Evolutionary conservation across 2,797 vertebrate genomes (phyloP).

Genomic region (Ambastaia sidthimunki): DNA sequence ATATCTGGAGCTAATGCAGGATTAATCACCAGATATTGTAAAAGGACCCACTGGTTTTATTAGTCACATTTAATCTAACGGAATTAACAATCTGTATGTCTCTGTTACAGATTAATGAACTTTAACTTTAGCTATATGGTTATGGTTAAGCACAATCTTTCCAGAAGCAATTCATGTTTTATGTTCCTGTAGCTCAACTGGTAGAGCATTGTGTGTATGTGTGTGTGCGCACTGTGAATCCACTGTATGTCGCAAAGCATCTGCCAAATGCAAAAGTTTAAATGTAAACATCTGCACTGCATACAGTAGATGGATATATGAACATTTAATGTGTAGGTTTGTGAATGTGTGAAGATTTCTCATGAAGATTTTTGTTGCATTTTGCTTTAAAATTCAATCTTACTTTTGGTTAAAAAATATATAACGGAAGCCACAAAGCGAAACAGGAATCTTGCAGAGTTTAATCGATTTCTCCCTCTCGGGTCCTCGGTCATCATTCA

Average conservation of each 20-base stretch:
- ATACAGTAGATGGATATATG: no score
- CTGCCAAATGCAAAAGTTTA: no score
- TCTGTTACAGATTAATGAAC: background rate
- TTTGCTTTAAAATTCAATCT: background rate
- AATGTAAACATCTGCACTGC: no score
- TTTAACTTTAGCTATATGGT: no score
- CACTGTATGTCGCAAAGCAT: no score
- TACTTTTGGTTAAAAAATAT: background rate
- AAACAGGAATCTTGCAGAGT: conserved; percentile 15
- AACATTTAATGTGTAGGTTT: no score
- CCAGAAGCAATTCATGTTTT: no score
- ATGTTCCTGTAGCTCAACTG: no score
- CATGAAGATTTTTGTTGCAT: background rate
- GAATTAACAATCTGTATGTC: background rate
- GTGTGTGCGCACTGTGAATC: no score
- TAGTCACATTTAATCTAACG: conserved; percentile 14
- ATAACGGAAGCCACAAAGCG: background rate
- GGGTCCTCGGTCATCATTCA: conserved; percentile 3
- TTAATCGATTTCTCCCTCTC: conserved; percentile 14
- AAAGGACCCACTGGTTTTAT: conserved; percentile 1
- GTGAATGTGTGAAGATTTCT: background rate
- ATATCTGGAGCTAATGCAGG: conserved; percentile 17
- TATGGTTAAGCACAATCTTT: no score
- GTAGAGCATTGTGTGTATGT: no score
- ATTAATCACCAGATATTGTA: conserved; percentile 25